phyloP scores from a whole-genome alignment of 23 tunicate genomes.

The Diplosoma virens region DNA sequence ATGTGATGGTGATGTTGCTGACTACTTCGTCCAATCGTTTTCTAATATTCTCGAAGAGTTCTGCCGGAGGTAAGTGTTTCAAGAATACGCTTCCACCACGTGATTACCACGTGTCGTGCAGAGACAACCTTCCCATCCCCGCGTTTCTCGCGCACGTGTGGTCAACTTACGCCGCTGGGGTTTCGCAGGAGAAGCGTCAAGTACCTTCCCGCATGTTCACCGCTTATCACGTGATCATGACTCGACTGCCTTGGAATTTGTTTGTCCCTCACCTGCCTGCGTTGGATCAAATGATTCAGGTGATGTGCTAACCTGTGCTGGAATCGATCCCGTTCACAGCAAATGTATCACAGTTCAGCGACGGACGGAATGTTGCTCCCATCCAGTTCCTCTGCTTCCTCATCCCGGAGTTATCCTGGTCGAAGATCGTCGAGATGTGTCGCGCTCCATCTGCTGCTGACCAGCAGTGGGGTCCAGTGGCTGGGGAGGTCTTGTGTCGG shows the following conservation, averaged over 20 bases:
- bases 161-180: conserved; percentile 5
- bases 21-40: conserved; percentile 22
- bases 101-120: too few species aligned
- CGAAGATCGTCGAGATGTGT: conserved; percentile 50
- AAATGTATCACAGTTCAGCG: conserved; percentile 38
- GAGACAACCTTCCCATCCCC: conserved; percentile 9
- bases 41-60: conserved; percentile 27
- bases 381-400: conserved; percentile 53
- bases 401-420: conserved; percentile 58
- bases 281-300: conserved; percentile 77
- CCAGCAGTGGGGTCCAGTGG: conserved; percentile 35
- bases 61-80: conserved; percentile 30
- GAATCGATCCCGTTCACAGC: not conserved
- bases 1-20: not conserved
- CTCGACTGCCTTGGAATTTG: conserved; percentile 42
- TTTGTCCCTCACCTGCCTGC: conserved; percentile 57
- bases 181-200: not conserved
- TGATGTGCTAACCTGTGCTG: too few species aligned
- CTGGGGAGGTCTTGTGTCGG: conserved; percentile 51
- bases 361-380: conserved; percentile 4
- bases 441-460: not conserved
- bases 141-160: conserved; percentile 20
- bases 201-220: conserved; percentile 45
- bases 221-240: conserved; percentile 38
- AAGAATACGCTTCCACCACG: not conserved